Percentiles rank a stretch among this genome's conserved stretches.
phyloP scores from a whole-genome alignment of 1,140 invertebrate genomes.

The Teleogryllus occipitalis region DNA sequence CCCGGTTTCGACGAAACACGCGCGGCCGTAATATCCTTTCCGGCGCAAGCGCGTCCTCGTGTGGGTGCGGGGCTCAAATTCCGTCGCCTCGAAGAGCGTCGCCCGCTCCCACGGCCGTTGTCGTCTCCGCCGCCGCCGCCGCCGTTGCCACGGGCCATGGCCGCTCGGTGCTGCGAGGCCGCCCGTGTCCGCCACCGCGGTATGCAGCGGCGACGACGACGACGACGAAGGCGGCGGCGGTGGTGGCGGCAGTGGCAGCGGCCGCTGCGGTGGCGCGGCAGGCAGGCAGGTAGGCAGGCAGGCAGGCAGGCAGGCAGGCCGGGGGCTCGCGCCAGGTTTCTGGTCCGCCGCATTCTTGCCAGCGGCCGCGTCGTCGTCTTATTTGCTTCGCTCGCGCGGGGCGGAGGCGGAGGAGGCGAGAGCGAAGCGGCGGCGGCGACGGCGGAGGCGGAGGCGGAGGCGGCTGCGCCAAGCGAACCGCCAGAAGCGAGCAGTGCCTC shows the following conservation, averaged over 20 bases:
- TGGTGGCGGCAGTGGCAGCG: too few species aligned
- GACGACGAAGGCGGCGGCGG: too few species aligned
- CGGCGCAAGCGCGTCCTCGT: neutral
- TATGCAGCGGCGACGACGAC: neutral
- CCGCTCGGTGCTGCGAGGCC: neutral
- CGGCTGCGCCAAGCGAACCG: neutral
- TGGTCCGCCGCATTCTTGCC: constrained; percentile 1
- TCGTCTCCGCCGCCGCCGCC: neutral
- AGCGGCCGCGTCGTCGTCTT: neutral
- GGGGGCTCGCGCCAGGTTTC: neutral
- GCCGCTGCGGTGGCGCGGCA: too few species aligned
- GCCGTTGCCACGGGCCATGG: too few species aligned
- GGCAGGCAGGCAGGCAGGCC: neutral
- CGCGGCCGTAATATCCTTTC: neutral
- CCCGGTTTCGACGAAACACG: too few species aligned
- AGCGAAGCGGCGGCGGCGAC: neutral
- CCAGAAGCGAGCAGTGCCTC: too few species aligned
- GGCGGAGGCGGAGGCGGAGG: too few species aligned
- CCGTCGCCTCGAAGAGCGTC: too few species aligned
- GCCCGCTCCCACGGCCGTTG: too few species aligned
- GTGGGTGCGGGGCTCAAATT: too few species aligned
- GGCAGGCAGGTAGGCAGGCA: too few species aligned
- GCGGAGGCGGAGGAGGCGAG: neutral
- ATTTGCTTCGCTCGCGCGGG: neutral
- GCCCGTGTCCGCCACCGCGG: neutral